Base-by-base conservation (phyloP, 2,797 vertebrate species). In the Argya squamiceps region DNA sequence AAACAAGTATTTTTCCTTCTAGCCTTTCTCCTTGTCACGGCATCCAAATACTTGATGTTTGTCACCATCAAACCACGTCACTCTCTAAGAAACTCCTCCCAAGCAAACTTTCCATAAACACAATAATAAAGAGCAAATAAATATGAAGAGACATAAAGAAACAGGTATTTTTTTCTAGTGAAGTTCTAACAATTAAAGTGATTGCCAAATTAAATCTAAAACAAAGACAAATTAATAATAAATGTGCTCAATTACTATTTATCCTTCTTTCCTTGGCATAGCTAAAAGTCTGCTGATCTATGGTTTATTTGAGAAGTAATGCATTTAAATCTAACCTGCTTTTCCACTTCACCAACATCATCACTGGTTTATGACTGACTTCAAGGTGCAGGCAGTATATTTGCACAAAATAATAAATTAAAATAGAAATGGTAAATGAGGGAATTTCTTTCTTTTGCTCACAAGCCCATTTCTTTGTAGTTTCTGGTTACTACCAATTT, bases 331-430 rank as follows among this genome's bases (percentile, higher is more conserved):
- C 27, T 77, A 94, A 95, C 78, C 64, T 84, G 75, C 65, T 89
- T 73, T 94, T 90, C 90, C 67, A 93, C 76, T 86, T 92, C 80
- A 87, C n/a, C 56, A 63, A 58, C 56, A 58, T 67, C 52, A 73
- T 24, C 41, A 64, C 64, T 52, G 59, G 70, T 93, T 91, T 67
- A 84, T 34, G 63, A 59, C n/a, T 18, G 5, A 81, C 89, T 79
- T 92, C 59, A 93, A 93, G 85, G 59, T 73, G 58, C 30, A 94
- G 86, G 30, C 76, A 88, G 49, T 13, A 23, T 53, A 84, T 84
- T 84, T 88, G 84, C 15, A 83, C 67, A 84, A 92, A 89, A 83
- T 77, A 95, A 80, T 58, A 82, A 59, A 95, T 92, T 78, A 86
- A 92, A 93, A 88, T 8, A 79, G 22, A 89, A 94, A 91, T 65